A percentile compares a stretch with the other conserved stretches of the same genome.
These are phyloP conservation scores for Ammodytes dubius DNA, from an alignment of 2,113 vertebrate genomes.

Conservation along the genomic window DNA sequence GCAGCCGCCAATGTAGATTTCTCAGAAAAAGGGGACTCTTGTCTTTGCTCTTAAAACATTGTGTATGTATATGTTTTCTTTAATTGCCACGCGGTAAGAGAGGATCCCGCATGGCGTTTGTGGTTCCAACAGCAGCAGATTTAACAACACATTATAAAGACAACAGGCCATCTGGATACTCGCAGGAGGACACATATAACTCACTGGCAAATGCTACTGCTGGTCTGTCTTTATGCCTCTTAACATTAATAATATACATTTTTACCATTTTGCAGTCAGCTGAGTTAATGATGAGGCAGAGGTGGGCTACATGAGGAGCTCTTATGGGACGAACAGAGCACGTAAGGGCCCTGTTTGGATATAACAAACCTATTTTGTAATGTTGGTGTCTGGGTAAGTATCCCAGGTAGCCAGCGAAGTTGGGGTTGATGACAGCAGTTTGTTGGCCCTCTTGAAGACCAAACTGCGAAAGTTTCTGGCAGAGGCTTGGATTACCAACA, in stretches of 20 bases:
- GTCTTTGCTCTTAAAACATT: conserved; percentile 28
- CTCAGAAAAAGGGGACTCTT: neutral
- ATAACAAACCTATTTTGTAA: conserved; percentile 3
- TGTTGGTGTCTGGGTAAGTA: conserved; percentile 1
- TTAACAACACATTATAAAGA: conserved; percentile 65
- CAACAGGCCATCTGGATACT: conserved; percentile 62
- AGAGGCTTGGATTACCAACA: neutral
- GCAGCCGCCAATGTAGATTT: neutral
- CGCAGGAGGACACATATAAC: conserved; percentile 54
- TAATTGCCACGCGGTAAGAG: conserved; percentile 45
- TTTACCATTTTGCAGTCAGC: conserved; percentile 30
- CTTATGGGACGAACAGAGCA: neutral
- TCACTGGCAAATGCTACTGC: conserved; percentile 52
- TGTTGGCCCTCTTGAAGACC: neutral
- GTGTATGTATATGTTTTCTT: conserved; percentile 46
- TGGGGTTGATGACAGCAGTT: neutral
- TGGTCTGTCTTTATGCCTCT: conserved; percentile 30
- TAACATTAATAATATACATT: conserved; percentile 40
- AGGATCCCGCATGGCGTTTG: conserved; percentile 43
- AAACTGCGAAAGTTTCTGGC: neutral
- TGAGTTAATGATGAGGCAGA: conserved; percentile 4
- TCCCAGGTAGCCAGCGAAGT: neutral
- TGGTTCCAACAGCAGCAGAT: conserved; percentile 61
- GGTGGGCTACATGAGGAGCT: neutral
- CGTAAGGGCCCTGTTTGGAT: neutral